Percentiles rank a stretch among this genome's conserved stretches.
These are phyloP conservation scores for Botrylloides violaceus DNA, from an alignment of 23 tunicate genomes.

Conservation along the genomic window DNA sequence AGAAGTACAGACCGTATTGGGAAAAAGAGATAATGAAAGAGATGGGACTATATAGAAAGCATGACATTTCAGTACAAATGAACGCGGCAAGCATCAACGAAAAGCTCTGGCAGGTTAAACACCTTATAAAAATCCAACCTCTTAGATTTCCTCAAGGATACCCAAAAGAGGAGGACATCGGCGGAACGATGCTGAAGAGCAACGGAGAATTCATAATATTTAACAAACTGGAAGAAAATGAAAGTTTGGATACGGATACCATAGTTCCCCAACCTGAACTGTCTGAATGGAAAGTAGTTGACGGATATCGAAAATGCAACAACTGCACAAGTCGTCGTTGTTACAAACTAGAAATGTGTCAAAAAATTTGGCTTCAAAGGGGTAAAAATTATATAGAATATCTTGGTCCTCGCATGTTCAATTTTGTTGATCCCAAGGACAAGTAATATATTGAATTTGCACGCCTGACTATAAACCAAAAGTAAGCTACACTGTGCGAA, in stretches of 20 bases:
- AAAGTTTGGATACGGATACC: constrained; percentile 11
- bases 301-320: constrained; percentile 71
- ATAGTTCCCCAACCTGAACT: constrained; percentile 34
- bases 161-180: constrained; percentile 62
- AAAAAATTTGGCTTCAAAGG: constrained; percentile 67
- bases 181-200: constrained; percentile 43
- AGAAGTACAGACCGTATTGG: constrained; percentile 58
- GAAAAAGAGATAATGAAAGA: constrained; percentile 77
- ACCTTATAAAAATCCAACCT: constrained; percentile 64
- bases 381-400: constrained; percentile 51
- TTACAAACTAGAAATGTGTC: constrained; percentile 56
- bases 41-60: constrained; percentile 41
- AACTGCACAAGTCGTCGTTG: constrained; percentile 55
- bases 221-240: background rate
- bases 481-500: too few species aligned
- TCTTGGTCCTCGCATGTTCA: constrained; percentile 60
- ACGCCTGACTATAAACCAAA: too few species aligned
- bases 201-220: constrained; percentile 71
- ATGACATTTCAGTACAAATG: constrained; percentile 49
- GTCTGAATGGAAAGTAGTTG: constrained; percentile 78
- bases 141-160: constrained; percentile 68
- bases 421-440: constrained; percentile 44
- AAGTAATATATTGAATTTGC: background rate
- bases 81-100: constrained; percentile 53
- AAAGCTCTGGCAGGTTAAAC: constrained; percentile 69